Evolutionary conservation across 2,888 invertebrate species (phyloP), one percentile per base, ranked within the genome.

Genomic region (Diadegma fenestrale): DNA sequence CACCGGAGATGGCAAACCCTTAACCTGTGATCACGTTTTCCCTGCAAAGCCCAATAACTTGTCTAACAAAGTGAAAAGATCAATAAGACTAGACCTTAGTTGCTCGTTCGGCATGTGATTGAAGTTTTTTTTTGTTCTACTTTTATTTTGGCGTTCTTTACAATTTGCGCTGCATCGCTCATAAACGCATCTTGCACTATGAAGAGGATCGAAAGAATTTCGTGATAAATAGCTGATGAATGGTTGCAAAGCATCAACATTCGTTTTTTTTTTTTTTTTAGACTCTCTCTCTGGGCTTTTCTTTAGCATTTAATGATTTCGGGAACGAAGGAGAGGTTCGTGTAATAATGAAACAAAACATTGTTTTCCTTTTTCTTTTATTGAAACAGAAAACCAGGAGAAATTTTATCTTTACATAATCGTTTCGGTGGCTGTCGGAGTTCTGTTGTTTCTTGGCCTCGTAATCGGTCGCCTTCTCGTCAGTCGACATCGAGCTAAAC

Each of bases 351-450:
- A 14, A 14, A 26, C 0, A 58, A 26, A n/a, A 51, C n/a, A 26
- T 58, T 5, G 10, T 58, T 12, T 58, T 26, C 26, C 14, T 12
- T 54, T 54, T 54, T 0, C 58, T 14, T 48, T 71, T 33, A 45
- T 26, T 22, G n/a, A 91, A 92, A 76, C 96, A 97, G 97, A 96
- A 93, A 96, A 97, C 92, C 96, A 96, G 91, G 97, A 97, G 92
- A 96, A 97, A 89, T 96, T 98, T 93, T 97, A 97, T 94, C 95
- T 98, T 81, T 98, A 98, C 95, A 95, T 98, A 92, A 96, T 97
- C 88, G 96, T 97, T 88, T 97, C 97, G 87, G 95, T 97, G 61
- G 96, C 97, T 37, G 96, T 96, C 19, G 96, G 96, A 17, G 94
- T 97, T 43, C 93, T 98, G 6, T 94, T 98, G 2, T 96, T 97